Percentiles rank a stretch among this genome's conserved stretches.
Conservation (phyloP, 2,797 vertebrate species). For the Gymnothorax javanicus region DNA sequence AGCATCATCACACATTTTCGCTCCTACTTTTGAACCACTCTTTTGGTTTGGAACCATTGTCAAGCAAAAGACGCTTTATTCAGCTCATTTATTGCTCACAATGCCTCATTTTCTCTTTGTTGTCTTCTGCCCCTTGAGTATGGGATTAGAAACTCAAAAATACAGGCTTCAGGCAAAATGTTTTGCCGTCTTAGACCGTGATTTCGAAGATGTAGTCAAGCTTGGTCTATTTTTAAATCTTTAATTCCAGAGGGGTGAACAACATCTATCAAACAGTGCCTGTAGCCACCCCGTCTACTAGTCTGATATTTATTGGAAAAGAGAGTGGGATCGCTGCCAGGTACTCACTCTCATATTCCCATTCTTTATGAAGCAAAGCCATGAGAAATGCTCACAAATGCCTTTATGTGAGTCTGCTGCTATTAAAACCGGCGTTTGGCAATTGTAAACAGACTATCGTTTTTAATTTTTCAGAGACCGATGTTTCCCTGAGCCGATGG, state of each 20-base stretch:
- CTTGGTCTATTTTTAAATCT: neutral
- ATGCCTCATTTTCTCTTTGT: neutral
- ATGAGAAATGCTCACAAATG: neutral
- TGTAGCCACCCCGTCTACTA: neutral
- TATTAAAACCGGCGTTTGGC: neutral
- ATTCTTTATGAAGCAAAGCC: neutral
- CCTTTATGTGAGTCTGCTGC: neutral
- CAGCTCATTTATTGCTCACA: neutral
- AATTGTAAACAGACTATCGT: neutral
- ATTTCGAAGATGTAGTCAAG: neutral
- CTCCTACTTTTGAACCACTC: neutral
- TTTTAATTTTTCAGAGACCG: neutral
- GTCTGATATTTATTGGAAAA: neutral
- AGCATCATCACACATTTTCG: neutral
- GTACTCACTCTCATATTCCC: neutral
- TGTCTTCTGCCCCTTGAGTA: no score
- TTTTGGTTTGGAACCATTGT: neutral
- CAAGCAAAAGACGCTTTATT: neutral
- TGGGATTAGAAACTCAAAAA: neutral
- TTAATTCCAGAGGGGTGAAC: neutral
- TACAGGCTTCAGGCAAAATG: neutral
- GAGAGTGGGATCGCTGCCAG: neutral
- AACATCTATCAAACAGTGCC: neutral
- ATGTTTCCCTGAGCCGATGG: neutral
- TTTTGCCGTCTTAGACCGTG: neutral